Evolutionary conservation across 2,797 vertebrate species (phyloP).

Genomic region (Trematomus bernacchii): DNA sequence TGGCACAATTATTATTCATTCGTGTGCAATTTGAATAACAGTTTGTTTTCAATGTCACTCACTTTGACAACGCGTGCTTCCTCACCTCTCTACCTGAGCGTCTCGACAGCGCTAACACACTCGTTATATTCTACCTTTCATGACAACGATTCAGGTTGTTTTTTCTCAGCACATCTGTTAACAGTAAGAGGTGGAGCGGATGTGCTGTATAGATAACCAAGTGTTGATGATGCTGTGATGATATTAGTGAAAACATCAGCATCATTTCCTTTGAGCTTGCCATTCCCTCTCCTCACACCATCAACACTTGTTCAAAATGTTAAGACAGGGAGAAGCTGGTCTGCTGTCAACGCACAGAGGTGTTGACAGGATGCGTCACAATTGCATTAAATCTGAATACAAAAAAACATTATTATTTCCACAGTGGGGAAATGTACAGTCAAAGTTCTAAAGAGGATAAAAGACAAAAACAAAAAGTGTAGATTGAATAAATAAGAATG

Average conservation of each 20-base stretch:
- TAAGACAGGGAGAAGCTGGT: neutral
- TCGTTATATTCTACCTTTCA: neutral
- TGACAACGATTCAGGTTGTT: neutral
- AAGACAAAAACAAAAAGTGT: no score
- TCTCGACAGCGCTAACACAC: neutral
- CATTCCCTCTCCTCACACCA: slow-evolving; percentile 9
- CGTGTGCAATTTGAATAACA: neutral
- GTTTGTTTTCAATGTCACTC: slow-evolving; percentile 8
- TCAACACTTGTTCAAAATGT: slow-evolving; percentile 6
- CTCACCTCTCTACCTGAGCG: neutral
- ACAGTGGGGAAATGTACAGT: no score
- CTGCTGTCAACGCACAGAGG: slow-evolving; percentile 6
- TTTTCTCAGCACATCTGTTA: slow-evolving; percentile 14
- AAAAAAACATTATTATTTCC: no score
- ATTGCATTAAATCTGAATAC: neutral
- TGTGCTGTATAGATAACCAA: neutral
- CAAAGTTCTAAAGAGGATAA: no score
- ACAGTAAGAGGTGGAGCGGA: neutral
- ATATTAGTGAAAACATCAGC: slow-evolving; percentile 32
- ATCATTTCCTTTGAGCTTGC: slow-evolving; percentile 8
- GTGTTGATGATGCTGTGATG: slow-evolving; percentile 11
- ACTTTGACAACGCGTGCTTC: neutral
- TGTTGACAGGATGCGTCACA: neutral
- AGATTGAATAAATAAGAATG: no score
- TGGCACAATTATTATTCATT: slow-evolving; percentile 12